A percentile compares a stretch with the other conserved stretches of the same genome.
Evolutionary conservation across 2,888 invertebrate species (phyloP).

Genomic region (Tenthredo mesomela): DNA sequence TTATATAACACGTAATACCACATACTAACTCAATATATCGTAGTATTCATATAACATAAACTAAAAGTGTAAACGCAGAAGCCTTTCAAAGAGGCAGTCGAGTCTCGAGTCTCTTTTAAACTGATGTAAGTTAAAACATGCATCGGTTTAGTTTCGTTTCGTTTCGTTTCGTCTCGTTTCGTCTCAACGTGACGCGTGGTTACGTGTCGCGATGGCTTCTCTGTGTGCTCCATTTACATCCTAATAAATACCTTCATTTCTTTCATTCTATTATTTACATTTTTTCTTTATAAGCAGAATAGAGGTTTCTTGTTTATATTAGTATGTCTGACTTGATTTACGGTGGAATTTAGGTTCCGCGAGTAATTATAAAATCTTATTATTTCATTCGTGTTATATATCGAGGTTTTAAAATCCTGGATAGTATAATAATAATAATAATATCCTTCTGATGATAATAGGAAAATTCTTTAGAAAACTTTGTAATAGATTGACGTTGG

Average conservation of each 20-base stretch:
- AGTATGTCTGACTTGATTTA: background rate
- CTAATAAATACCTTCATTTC: background rate
- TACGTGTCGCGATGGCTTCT: constrained; percentile 20
- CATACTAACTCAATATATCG: background rate
- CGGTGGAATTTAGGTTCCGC: background rate
- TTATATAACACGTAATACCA: constrained; percentile 28
- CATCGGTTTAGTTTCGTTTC: background rate
- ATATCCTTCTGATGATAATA: no score
- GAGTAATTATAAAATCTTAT: constrained; percentile 3
- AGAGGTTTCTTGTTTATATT: background rate
- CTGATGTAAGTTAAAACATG: constrained; percentile 28
- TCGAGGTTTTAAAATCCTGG: no score
- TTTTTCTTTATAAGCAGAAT: background rate
- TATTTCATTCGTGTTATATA: background rate
- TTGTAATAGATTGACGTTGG: background rate
- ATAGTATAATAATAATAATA: no score
- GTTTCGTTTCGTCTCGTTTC: no score
- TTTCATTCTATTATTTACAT: background rate
- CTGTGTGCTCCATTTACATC: background rate
- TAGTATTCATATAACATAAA: constrained; percentile 6
- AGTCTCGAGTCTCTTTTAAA: constrained; percentile 37
- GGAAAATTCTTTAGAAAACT: background rate
- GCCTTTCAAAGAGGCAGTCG: constrained; percentile 15
- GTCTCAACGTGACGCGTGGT: background rate
- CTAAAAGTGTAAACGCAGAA: constrained; percentile 10